phyloP scores from a whole-genome alignment of 1,140 invertebrate species.

The Brachionus plicatilis region DNA sequence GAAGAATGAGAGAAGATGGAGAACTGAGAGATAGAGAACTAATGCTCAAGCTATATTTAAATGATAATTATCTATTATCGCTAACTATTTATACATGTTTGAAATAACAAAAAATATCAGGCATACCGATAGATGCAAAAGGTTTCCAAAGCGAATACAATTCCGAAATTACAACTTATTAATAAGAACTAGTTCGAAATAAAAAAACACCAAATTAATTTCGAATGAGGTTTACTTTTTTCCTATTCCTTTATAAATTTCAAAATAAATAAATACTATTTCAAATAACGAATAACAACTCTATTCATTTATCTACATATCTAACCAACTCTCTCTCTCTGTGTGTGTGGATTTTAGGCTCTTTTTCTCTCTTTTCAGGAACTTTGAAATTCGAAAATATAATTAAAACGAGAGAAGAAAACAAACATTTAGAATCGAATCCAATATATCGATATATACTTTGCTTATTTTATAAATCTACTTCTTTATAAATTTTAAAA shows the following conservation, averaged over 20 bases:
- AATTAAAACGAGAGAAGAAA: conserved; percentile 28
- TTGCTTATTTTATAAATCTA: conserved; percentile 4
- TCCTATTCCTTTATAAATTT: conserved; percentile 16
- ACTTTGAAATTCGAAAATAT: conserved; percentile 34
- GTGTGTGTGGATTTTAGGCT: background rate
- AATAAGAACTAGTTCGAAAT: background rate
- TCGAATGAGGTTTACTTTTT: conserved; percentile 1
- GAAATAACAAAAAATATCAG: conserved; percentile 26
- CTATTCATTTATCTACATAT: background rate
- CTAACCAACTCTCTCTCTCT: background rate
- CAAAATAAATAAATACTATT: conserved; percentile 35
- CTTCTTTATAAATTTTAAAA: conserved; percentile 20
- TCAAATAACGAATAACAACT: conserved; percentile 9
- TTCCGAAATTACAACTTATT: conserved; percentile 25
- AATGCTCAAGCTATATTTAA: conserved; percentile 20
- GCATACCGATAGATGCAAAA: conserved; percentile 6
- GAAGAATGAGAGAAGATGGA: background rate
- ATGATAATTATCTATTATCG: conserved; percentile 36
- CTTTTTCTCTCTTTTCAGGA: conserved; percentile 13
- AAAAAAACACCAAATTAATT: conserved; percentile 10
- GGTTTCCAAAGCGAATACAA: background rate
- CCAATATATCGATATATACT: background rate
- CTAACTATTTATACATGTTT: conserved; percentile 23
- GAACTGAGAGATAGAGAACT: background rate
- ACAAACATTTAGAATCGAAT: background rate